Conservation (phyloP, 2,113 vertebrate species). For the Meles meles region DNA sequence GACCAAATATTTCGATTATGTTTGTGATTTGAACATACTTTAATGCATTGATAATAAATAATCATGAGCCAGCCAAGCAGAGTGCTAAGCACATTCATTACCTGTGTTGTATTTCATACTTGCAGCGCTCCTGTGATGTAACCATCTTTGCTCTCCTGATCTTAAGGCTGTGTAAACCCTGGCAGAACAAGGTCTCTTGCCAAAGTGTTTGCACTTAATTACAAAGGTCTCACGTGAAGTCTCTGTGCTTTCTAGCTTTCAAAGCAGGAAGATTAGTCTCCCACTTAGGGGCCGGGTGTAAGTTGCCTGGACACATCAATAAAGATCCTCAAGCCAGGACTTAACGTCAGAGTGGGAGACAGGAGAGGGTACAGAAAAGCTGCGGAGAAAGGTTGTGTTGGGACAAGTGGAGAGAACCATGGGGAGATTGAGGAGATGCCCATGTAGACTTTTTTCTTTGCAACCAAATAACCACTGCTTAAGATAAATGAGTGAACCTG, state of each 20-base stretch:
- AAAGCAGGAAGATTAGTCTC: neutral
- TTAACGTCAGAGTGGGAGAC: neutral
- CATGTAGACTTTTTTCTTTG: neutral
- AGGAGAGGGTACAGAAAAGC: fast-evolving
- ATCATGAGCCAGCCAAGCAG: neutral
- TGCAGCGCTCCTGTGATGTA: neutral
- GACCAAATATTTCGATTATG: neutral
- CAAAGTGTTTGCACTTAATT: neutral
- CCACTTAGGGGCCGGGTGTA: neutral
- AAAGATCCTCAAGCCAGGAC: neutral
- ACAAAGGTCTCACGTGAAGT: neutral
- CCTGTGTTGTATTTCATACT: neutral
- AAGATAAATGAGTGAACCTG: neutral
- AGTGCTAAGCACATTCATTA: neutral
- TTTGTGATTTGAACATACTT: neutral
- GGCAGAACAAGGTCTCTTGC: neutral
- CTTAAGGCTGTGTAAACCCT: neutral
- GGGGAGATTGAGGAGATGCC: neutral
- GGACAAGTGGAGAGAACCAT: neutral
- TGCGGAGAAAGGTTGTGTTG: neutral
- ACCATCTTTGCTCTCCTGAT: neutral
- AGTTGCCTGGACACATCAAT: neutral
- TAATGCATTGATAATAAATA: neutral
- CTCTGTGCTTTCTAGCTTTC: neutral
- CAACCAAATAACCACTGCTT: neutral